Conservation (phyloP, 2,888 invertebrate genomes). For the Harpagoxenus sublaevis region DNA sequence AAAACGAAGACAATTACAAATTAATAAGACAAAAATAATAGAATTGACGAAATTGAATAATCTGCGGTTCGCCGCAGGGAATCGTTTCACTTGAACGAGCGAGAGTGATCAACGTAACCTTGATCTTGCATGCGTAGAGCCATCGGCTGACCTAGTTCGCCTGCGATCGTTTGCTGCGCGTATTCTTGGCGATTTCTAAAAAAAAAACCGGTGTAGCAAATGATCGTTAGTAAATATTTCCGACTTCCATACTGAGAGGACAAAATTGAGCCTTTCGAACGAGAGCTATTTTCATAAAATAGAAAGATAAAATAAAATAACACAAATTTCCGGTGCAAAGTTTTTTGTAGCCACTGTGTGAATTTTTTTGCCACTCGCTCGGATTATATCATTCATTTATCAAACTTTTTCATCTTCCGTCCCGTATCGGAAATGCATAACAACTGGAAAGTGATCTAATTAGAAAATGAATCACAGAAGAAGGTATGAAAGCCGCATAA, state of each 20-base stretch:
- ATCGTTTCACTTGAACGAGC: constrained; percentile 40
- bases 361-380: neutral
- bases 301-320: neutral
- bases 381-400: constrained; percentile 25
- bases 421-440: neutral
- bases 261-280: constrained; percentile 22
- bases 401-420: constrained; percentile 1
- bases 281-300: constrained; percentile 25
- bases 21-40: neutral
- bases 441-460: constrained; percentile 7
- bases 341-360: neutral
- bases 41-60: neutral
- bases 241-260: neutral
- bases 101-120: constrained; percentile 79
- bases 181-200: constrained; percentile 67
- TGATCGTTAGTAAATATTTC: neutral
- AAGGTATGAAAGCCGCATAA: neutral
- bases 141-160: constrained; percentile 69
- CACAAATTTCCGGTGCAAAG: neutral
- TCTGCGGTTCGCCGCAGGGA: neutral
- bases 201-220: constrained; percentile 60
- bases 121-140: constrained; percentile 76
- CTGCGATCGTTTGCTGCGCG: neutral
- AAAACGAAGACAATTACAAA: neutral
- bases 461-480: constrained; percentile 5